Evolutionary conservation across 2,888 invertebrate species (phyloP).

Genomic region (Crepidodera aurea): DNA sequence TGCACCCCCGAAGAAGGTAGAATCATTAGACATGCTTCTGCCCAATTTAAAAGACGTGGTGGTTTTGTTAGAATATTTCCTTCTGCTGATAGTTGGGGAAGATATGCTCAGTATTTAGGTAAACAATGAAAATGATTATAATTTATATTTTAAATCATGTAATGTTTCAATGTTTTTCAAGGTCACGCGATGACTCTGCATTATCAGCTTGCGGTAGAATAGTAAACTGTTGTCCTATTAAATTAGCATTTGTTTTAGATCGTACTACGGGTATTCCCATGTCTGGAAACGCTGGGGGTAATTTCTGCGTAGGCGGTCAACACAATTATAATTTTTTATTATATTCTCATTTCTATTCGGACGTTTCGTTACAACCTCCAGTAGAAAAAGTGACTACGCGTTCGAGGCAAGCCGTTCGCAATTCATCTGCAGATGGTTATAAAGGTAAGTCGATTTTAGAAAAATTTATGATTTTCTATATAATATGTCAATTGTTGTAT

Average conservation of each 20-base stretch:
- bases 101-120: constrained; percentile 82
- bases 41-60: constrained; percentile 83
- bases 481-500: no score
- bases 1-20: constrained; percentile 81
- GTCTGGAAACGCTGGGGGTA: constrained; percentile 67
- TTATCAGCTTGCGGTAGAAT: no score
- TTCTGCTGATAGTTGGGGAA: constrained; percentile 85
- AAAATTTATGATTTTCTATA: no score
- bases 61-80: constrained; percentile 94
- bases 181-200: no score
- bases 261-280: constrained; percentile 78
- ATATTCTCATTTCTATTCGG: constrained; percentile 77
- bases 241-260: no score
- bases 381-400: constrained; percentile 36
- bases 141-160: no score
- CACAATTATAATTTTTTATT: constrained; percentile 83
- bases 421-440: constrained; percentile 48
- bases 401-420: constrained; percentile 49
- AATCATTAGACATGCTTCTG: constrained; percentile 75
- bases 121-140: no score
- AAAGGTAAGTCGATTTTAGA: constrained; percentile 24
- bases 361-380: constrained; percentile 54
- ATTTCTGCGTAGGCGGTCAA: constrained; percentile 67
- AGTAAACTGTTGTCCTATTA: no score
- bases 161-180: no score